Base-by-base conservation (phyloP, 2,797 vertebrate species). In the Eleutherodactylus coqui region DNA sequence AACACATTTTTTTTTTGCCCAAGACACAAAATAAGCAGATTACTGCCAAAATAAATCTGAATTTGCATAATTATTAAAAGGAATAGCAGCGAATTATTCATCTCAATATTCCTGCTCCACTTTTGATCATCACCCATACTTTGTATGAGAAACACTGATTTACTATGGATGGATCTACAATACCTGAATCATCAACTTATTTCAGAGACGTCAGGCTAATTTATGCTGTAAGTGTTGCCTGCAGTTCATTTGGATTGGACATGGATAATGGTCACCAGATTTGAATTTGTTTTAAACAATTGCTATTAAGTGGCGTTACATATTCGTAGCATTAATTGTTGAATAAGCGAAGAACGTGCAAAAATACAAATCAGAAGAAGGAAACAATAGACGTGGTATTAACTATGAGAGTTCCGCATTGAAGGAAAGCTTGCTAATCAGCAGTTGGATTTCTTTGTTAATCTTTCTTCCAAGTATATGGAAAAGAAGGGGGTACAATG, bases 361-460 rank as follows among this genome's bases (percentile, higher is more conserved):
- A 49, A 80, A 81, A 73, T 43, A 69, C 36, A 27, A 49, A 47
- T 58, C 67, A 80, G 87, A 82, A 51, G 77, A 85, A 62, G 79
- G 8, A 76, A 58, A 80, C 64, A 85, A 73, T 62, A 75, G 13
- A 73, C 36, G 19, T 62, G 64, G 55, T 47, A 67, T 84, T 89
- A 83, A 80, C 72, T 88, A 89, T 80, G 83, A 69, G 80, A 55
- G 51, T 89, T 17, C 77, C 86, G 84, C 85, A 19, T 75, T 89
- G 47, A 70, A 81, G 34, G 55, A 53, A 41, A 77, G 75, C 84
- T 90, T 88, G 89, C 89, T 88, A 89, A 87, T 79, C 89, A 88
- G 85, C 85, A 89, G 86, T 83, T 90, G 89, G 89, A 89, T 34
- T 88, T 91, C 90, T 91, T 91, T 91, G 91, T 89, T 89, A 85